Conservation (phyloP, 2,113 vertebrate species). For the Aegotheles bennettii region DNA sequence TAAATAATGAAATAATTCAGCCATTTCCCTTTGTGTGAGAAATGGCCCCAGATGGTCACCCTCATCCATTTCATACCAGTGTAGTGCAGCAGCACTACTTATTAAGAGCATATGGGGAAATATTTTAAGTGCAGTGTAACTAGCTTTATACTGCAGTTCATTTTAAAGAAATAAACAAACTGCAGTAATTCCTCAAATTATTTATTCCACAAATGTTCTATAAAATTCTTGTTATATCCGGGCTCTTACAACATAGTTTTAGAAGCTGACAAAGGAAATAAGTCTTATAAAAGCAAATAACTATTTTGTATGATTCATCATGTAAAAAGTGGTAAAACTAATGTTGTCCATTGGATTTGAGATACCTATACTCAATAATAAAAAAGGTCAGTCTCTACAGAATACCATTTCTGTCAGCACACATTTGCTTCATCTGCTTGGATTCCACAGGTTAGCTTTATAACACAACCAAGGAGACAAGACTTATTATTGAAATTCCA, state of each 20-base stretch:
- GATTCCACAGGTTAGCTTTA: neutral
- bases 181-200: slow-evolving; percentile 43
- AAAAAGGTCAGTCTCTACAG: neutral
- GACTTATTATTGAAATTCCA: slow-evolving; percentile 38
- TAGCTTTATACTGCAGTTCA: slow-evolving; percentile 49
- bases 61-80: neutral
- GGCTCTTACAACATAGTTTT: slow-evolving; percentile 8
- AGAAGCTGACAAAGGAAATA: neutral
- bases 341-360: neutral
- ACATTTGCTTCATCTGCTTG: neutral
- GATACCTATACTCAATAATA: neutral
- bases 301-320: neutral
- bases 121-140: neutral
- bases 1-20: slow-evolving; percentile 34
- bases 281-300: neutral
- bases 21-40: slow-evolving; percentile 28
- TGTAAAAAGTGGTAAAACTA: neutral
- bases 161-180: slow-evolving; percentile 67
- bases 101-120: slow-evolving; percentile 22
- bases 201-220: slow-evolving; percentile 46
- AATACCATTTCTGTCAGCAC: neutral
- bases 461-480: neutral
- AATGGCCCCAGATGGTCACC: neutral
- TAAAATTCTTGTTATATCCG: slow-evolving; percentile 42
- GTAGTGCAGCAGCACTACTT: neutral